Conservation (phyloP, 2,113 vertebrate genomes). For the Stegostoma tigrinum region DNA sequence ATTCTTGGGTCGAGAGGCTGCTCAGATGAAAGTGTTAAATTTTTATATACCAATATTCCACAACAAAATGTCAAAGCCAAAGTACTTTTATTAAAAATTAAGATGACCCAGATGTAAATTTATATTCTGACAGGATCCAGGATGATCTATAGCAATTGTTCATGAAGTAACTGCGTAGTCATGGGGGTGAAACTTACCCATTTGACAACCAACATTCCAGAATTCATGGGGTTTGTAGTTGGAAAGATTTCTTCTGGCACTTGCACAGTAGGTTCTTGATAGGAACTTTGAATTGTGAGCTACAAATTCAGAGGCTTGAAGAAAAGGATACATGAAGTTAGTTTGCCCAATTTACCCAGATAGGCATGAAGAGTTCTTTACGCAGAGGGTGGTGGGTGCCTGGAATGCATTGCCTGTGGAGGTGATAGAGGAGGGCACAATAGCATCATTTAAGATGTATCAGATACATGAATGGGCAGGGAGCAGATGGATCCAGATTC, state of each 20-base stretch:
- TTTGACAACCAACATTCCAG: conserved; percentile 81
- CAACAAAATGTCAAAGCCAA: background rate
- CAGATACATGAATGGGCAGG: too few species aligned
- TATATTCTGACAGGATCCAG: background rate
- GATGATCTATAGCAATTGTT: background rate
- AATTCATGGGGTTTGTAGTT: conserved; percentile 81
- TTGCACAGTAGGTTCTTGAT: conserved; percentile 75
- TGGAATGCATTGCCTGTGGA: too few species aligned
- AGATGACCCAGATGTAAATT: background rate
- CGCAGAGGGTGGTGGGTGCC: too few species aligned
- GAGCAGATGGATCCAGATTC: too few species aligned
- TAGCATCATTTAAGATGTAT: too few species aligned
- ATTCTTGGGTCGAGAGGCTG: background rate
- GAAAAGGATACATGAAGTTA: conserved; percentile 46
- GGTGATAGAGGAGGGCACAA: too few species aligned
- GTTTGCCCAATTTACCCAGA: background rate
- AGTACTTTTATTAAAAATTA: background rate
- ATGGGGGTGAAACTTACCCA: conserved; percentile 56
- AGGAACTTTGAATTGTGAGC: conserved; percentile 67
- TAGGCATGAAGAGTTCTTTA: too few species aligned
- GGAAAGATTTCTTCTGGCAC: conserved; percentile 61
- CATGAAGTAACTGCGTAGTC: background rate
- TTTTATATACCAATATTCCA: background rate
- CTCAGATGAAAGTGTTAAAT: background rate
- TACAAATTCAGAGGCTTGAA: conserved; percentile 61